phyloP scores from a whole-genome alignment of 2,113 vertebrate species.

The Diadophis punctatus region DNA sequence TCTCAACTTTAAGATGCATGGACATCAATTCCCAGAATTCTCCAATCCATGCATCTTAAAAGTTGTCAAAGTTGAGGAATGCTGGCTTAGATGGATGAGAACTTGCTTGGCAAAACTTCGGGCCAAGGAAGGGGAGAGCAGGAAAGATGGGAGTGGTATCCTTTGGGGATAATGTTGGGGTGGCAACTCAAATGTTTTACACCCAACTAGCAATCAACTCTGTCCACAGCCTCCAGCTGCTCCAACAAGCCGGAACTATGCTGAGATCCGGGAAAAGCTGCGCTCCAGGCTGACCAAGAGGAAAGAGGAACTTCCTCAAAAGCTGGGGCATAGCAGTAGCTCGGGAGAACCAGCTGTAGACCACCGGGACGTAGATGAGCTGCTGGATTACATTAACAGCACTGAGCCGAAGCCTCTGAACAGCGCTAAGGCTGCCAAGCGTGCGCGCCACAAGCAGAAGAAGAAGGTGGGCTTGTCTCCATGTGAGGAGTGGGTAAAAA shows the following conservation, averaged over 20 bases:
- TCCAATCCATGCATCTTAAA: background rate
- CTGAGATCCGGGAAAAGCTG: conserved; percentile 96
- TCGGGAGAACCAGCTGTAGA: conserved; percentile 82
- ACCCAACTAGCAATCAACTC: conserved; percentile 39
- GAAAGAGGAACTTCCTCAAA: conserved; percentile 92
- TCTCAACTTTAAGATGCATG: background rate
- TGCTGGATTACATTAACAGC: conserved; percentile 97
- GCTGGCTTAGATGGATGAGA: conserved; percentile 29
- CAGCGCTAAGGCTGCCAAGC: conserved; percentile 95
- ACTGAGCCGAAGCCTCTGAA: conserved; percentile 93
- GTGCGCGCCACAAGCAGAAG: conserved; percentile 97
- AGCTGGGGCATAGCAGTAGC: conserved; percentile 74
- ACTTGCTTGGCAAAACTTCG: accelerated
- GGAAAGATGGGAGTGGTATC: background rate
- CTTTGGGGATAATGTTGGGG: accelerated
- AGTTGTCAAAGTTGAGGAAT: background rate
- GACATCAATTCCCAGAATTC: background rate
- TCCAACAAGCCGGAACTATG: conserved; percentile 96
- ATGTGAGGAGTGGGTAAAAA: background rate
- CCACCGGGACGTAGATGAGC: conserved; percentile 91
- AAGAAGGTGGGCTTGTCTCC: conserved; percentile 83
- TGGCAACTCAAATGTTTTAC: accelerated
- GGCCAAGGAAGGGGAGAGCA: background rate
- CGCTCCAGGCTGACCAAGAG: conserved; percentile 90
- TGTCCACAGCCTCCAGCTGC: conserved; percentile 87